phyloP scores from a whole-genome alignment of 2,888 invertebrate species.

The Scaptodrosophila latifasciaeformis region DNA sequence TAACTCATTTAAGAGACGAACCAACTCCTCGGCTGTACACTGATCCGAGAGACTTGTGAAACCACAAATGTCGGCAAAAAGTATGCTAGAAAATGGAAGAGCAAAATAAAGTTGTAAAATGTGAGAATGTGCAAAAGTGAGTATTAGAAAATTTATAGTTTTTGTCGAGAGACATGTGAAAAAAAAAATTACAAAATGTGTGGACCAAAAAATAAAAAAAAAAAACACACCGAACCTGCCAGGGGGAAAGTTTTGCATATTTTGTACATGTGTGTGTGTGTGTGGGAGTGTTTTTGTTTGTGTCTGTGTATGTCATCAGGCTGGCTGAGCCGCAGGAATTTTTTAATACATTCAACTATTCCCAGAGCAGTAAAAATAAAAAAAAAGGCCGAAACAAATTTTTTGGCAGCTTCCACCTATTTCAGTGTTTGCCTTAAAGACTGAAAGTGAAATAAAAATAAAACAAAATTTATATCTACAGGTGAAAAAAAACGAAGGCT shows the following conservation, averaged over 20 bases:
- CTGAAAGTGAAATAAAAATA: too few relatives aligned
- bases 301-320: neutral
- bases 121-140: too few relatives aligned
- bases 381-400: too few relatives aligned
- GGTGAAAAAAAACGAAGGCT: too few relatives aligned
- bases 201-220: neutral
- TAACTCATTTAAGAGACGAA: constrained; percentile 90
- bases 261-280: neutral
- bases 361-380: constrained; percentile 13
- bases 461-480: too few relatives aligned
- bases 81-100: constrained; percentile 80
- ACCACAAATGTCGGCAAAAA: constrained; percentile 95
- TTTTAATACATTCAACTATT: constrained; percentile 32
- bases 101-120: neutral
- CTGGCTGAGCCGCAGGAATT: constrained; percentile 11
- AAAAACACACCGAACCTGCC: neutral
- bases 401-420: too few relatives aligned
- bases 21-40: constrained; percentile 93
- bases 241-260: neutral
- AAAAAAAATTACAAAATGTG: neutral
- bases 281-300: constrained; percentile 3
- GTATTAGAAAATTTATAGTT: too few relatives aligned
- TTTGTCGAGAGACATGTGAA: neutral
- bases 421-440: too few relatives aligned
- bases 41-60: constrained; percentile 93